These are phyloP conservation scores for Pterois miles DNA, from an alignment of 2,797 vertebrate genomes.

Conservation along the genomic window DNA sequence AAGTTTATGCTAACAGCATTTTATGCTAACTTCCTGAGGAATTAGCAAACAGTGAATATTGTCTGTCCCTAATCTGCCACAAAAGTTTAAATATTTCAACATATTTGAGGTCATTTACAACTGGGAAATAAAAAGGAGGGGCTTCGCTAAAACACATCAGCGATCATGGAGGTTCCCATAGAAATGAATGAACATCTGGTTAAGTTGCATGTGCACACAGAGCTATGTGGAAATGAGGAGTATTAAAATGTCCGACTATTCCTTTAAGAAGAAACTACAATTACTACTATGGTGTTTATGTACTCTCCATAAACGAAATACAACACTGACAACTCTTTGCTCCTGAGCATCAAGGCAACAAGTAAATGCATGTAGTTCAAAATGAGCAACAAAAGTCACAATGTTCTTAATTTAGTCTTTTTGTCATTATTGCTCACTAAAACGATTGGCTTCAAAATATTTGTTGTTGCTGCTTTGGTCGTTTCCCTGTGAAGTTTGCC, in stretches of 20 bases:
- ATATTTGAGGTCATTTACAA: too few relatives aligned
- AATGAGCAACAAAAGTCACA: slow-evolving; percentile 6
- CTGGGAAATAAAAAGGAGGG: too few relatives aligned
- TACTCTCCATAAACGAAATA: background rate
- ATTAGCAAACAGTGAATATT: too few relatives aligned
- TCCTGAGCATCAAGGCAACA: background rate
- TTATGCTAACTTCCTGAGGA: too few relatives aligned
- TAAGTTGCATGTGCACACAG: too few relatives aligned
- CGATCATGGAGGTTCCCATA: too few relatives aligned
- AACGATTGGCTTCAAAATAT: slow-evolving; percentile 29
- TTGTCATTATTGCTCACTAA: slow-evolving; percentile 12
- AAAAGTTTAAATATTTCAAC: too few relatives aligned
- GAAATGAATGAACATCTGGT: too few relatives aligned
- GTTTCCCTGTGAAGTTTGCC: slow-evolving; percentile 66
- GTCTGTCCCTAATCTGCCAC: too few relatives aligned
- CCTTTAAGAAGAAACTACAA: background rate
- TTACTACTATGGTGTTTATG: background rate
- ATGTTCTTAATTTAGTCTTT: slow-evolving; percentile 33
- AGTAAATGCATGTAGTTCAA: background rate
- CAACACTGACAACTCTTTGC: background rate
- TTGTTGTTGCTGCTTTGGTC: slow-evolving; percentile 50
- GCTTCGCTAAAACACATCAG: too few relatives aligned
- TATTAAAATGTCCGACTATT: background rate
- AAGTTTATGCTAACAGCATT: too few relatives aligned
- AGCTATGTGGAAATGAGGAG: background rate